These are phyloP conservation scores for Dolichopus griseipennis DNA, from an alignment of 2,888 invertebrate genomes.

Conservation along the genomic window DNA sequence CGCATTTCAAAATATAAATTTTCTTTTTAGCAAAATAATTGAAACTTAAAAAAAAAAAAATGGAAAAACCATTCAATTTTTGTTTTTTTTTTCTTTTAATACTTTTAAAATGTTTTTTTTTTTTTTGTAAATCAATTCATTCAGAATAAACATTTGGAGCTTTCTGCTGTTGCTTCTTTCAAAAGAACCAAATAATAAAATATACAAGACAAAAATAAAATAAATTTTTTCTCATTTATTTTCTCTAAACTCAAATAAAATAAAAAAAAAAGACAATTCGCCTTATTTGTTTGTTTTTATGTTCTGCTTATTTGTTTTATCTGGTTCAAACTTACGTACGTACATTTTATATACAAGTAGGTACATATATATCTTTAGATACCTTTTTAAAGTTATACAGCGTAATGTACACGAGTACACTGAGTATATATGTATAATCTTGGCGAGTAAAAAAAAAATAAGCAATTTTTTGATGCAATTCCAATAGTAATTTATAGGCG, in stretches of 20 bases:
- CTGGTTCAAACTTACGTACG: too few species aligned
- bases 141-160: not conserved
- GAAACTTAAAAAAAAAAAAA: not conserved
- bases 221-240: not conserved
- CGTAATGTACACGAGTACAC: too few species aligned
- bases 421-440: not conserved
- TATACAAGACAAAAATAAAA: too few species aligned
- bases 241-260: not conserved
- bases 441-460: not conserved
- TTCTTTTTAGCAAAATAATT: not conserved
- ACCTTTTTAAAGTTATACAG: too few species aligned
- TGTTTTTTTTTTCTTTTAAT: not conserved
- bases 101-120: not conserved
- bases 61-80: not conserved
- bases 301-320: not conserved
- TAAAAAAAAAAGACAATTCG: not conserved
- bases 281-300: not conserved
- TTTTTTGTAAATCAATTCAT: not conserved
- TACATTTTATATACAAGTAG: too few species aligned
- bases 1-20: not conserved
- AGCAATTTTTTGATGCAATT: not conserved
- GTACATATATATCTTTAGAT: too few species aligned
- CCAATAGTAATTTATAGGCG: slow-evolving; percentile 1
- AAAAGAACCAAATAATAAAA: too few species aligned
- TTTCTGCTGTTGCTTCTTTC: not conserved